Conservation (phyloP, 2,888 invertebrate species). For the Pachliopta kotzebuea region DNA sequence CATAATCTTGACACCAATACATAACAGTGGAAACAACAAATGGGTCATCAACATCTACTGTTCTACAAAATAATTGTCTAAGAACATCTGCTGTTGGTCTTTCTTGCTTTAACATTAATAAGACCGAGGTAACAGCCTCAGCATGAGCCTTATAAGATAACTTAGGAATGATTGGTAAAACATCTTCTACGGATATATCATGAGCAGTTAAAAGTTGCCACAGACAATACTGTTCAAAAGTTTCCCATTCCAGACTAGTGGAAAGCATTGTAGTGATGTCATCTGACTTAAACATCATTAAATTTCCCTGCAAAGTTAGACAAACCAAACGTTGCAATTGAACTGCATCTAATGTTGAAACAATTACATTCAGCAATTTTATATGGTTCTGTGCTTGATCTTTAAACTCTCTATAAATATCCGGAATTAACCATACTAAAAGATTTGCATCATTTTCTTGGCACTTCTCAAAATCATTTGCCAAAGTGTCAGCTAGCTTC, state of each 20-base stretch:
- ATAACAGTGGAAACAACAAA: constrained; percentile 95
- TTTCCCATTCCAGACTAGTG: constrained; percentile 96
- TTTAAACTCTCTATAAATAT: constrained; percentile 94
- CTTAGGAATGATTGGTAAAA: constrained; percentile 87
- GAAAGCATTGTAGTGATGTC: constrained; percentile 87
- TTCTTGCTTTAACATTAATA: constrained; percentile 95
- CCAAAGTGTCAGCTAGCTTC: constrained; percentile 86
- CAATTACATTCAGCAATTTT: constrained; percentile 92
- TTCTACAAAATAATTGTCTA: constrained; percentile 89
- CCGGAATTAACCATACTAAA: constrained; percentile 95
- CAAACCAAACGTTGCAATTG: constrained; percentile 96
- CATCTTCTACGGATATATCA: constrained; percentile 94
- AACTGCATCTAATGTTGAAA: constrained; percentile 93
- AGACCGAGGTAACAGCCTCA: constrained; percentile 94
- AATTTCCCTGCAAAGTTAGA: constrained; percentile 92
- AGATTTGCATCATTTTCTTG: constrained; percentile 94
- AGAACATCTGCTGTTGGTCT: constrained; percentile 93
- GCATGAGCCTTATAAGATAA: constrained; percentile 92
- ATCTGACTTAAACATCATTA: constrained; percentile 90
- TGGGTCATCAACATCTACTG: constrained; percentile 88
- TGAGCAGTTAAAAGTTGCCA: constrained; percentile 98
- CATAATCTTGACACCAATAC: constrained; percentile 96
- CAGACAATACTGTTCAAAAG: constrained; percentile 97
- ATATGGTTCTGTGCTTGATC: constrained; percentile 93
- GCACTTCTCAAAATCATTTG: constrained; percentile 91